These are phyloP conservation scores for Luperina nickerlii DNA, from an alignment of 2,888 invertebrate species.

Conservation along the genomic window DNA sequence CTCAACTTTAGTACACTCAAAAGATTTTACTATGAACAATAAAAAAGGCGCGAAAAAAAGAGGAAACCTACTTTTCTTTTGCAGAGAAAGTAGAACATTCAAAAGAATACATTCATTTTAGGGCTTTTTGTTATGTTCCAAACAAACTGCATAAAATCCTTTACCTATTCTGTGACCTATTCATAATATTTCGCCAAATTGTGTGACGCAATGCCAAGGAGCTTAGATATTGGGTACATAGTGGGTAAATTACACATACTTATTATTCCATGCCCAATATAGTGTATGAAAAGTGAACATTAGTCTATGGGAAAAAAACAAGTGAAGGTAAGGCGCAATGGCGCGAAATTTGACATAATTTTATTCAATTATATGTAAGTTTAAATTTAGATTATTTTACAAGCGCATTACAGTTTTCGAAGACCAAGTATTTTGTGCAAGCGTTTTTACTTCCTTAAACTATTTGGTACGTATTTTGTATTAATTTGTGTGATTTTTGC, in stretches of 20 bases:
- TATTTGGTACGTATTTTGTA: neutral
- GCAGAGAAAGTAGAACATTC: neutral
- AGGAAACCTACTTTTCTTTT: neutral
- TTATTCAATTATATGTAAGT: too few relatives aligned
- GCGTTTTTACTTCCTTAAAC: neutral
- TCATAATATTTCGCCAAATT: neutral
- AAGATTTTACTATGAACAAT: neutral
- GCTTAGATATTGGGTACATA: neutral
- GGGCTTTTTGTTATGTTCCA: neutral
- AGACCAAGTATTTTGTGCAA: neutral
- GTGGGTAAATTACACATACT: neutral
- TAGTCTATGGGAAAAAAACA: neutral
- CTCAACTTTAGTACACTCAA: neutral
- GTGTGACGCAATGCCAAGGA: neutral
- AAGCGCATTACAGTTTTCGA: neutral
- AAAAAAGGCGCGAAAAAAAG: neutral
- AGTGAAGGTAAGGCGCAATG: neutral
- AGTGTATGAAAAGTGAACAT: neutral
- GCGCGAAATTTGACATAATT: slow-evolving; percentile 1
- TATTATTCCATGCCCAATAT: neutral
- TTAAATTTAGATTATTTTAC: neutral
- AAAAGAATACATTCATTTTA: neutral
- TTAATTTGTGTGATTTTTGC: neutral
- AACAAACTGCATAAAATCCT: too few relatives aligned
- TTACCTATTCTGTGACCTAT: too few relatives aligned